Evolutionary conservation across 2,888 invertebrate species (phyloP).

Genomic region (Pedicia rivosa): DNA sequence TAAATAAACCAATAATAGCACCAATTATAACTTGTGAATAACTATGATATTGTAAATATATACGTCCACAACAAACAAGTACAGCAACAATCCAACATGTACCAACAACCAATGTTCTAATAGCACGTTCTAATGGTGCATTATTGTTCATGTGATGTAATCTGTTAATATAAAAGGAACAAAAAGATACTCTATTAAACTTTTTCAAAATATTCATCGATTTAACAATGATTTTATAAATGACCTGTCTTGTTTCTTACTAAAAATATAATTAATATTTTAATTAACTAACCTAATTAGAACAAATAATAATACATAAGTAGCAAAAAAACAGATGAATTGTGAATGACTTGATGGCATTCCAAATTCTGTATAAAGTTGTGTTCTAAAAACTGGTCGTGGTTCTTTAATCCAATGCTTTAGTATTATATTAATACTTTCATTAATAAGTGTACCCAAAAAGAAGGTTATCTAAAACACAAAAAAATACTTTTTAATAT

Average conservation of each 20-base stretch:
- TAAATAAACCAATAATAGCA: conserved; percentile 49
- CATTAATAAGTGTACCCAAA: conserved; percentile 60
- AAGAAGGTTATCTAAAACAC: conserved; percentile 67
- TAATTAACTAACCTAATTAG: conserved; percentile 51
- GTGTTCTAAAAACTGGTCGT: conserved; percentile 51
- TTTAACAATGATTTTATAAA: too few species aligned
- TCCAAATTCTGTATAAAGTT: conserved; percentile 60
- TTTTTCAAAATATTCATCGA: too few species aligned
- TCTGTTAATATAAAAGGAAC: conserved; percentile 35
- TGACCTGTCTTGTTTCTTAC: too few species aligned
- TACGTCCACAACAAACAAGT: conserved; percentile 50
- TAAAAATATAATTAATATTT: too few species aligned
- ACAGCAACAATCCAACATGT: conserved; percentile 40
- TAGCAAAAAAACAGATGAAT: conserved; percentile 81
- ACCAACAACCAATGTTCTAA: conserved; percentile 48
- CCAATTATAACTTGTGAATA: conserved; percentile 68
- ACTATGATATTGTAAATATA: conserved; percentile 79
- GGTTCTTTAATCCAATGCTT: conserved; percentile 71
- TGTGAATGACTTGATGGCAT: conserved; percentile 90
- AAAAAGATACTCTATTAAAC: conserved; percentile 12
- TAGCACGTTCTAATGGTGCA: conserved; percentile 56
- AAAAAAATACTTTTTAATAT: conserved; percentile 8
- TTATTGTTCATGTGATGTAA: conserved; percentile 71
- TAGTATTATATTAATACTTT: conserved; percentile 58
- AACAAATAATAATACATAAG: conserved; percentile 71